phyloP scores from a whole-genome alignment of 2,888 invertebrate species.

The Apoda limacodes region DNA sequence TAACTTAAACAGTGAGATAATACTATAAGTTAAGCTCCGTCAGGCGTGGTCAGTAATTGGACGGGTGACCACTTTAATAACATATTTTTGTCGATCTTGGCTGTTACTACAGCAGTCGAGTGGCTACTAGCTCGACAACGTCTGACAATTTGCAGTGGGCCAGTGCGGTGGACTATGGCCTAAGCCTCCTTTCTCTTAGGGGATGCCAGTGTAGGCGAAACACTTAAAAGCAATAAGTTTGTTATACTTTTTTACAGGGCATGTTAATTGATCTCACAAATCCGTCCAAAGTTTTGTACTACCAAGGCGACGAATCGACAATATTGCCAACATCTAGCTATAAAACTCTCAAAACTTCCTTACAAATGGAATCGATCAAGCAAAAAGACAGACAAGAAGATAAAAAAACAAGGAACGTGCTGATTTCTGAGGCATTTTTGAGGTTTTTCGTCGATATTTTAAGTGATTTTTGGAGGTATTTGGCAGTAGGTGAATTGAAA shows the following conservation, averaged over 20 bases:
- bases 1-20: too few relatives aligned
- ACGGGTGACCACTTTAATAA: too few relatives aligned
- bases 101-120: too few relatives aligned
- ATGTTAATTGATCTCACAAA: slow-evolving; percentile 78
- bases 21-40: too few relatives aligned
- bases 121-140: too few relatives aligned
- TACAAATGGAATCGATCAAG: slow-evolving; percentile 50
- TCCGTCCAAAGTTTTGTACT: slow-evolving; percentile 69
- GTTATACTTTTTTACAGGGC: slow-evolving; percentile 56
- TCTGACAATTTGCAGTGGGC: too few relatives aligned
- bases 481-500: slow-evolving; percentile 34
- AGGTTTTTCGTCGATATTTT: slow-evolving; percentile 82
- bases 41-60: too few relatives aligned
- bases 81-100: too few relatives aligned
- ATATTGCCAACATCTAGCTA: slow-evolving; percentile 78
- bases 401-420: slow-evolving; percentile 73
- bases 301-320: slow-evolving; percentile 81
- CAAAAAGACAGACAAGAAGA: slow-evolving; percentile 39
- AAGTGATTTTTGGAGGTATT: slow-evolving; percentile 76
- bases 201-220: too few relatives aligned
- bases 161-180: not conserved
- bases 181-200: too few relatives aligned
- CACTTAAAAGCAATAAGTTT: too few relatives aligned
- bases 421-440: slow-evolving; percentile 83
- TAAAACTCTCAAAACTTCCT: slow-evolving; percentile 72